These are phyloP conservation scores for Lateolabrax maculatus DNA, from an alignment of 2,797 vertebrate species.

Conservation along the genomic window DNA sequence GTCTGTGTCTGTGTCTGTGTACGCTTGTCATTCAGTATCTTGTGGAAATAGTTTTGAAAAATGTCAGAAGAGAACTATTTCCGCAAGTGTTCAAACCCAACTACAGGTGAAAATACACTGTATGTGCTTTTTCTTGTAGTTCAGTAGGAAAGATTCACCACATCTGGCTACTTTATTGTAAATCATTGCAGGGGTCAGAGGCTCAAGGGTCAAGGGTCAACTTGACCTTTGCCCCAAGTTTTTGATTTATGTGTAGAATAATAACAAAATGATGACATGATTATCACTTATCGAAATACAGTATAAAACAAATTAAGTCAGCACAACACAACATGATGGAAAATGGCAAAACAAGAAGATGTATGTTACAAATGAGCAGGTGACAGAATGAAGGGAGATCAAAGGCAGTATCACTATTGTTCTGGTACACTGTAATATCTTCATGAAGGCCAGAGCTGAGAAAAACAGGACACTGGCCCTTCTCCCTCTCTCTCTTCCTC, in stretches of 20 bases:
- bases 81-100: not conserved
- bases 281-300: no score
- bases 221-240: not conserved
- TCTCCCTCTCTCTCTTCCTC: conserved; percentile 17
- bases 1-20: not conserved
- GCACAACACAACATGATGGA: not conserved
- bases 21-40: not conserved
- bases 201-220: not conserved
- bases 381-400: conserved; percentile 27
- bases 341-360: not conserved
- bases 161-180: not conserved
- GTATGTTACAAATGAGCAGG: not conserved
- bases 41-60: conserved; percentile 13
- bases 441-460: conserved; percentile 65
- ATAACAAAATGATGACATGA: not conserved
- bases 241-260: not conserved
- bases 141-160: not conserved
- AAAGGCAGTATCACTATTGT: conserved; percentile 28
- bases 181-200: not conserved
- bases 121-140: not conserved
- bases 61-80: conserved; percentile 14
- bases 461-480: conserved; percentile 81
- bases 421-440: conserved; percentile 48
- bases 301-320: not conserved
- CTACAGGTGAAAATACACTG: not conserved